Base-by-base conservation (phyloP, 1,140 invertebrate genomes). In the Dryas iulia region DNA sequence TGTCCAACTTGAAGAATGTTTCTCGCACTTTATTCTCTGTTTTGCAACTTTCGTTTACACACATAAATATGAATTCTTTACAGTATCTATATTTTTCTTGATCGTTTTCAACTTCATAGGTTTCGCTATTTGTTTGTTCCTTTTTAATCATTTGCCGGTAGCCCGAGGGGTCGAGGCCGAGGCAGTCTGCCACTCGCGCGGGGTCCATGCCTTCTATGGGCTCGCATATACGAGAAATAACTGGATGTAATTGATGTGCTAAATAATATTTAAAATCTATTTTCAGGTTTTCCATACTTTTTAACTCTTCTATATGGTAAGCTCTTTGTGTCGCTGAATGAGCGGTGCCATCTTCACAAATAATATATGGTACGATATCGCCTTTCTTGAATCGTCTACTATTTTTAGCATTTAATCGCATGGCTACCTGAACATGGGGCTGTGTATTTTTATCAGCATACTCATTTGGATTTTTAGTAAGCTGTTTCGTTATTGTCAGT, bases 191-290 rank as follows among this genome's bases (percentile, higher is more conserved):
- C 54, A 99, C 95, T 65, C 96, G 94, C 59, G 95, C 96, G 24
- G 96, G 94, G 92, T 99, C 98, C 61, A 97, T 96, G 1, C 97
- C 98, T 74, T 99, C 97, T 30, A 99, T 97, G 12, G 98, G 98
- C 71, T 99, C 98, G 83, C 97, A 98, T 72, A 99, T 95, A 67
- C 99, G 94, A 12, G 96, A 95, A 61, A 99, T 95, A 0, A 99
- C 98, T 0, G 98, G 98, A 86, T 99, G 97, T 26, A 99, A 94
- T 92, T 98, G 97, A 82, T 96, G 95, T 0, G 95, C 92, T 54
- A 98, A 85, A 91, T 98, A 98, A 89, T 98, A 98, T 65, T 95
- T 94, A 2, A 94, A 92, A 86, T 98, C 98, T 12, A 97, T 93
- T 91, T 95, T 96, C 0, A 98, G 89, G 33, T 90, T 91, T 66